Evolutionary conservation across 30 jellyfish, hydroid and myxozoan genomes (phyloP), one percentile per base, ranked within the genome.

Genomic region (Calvadosia cruxmelitensis): DNA sequence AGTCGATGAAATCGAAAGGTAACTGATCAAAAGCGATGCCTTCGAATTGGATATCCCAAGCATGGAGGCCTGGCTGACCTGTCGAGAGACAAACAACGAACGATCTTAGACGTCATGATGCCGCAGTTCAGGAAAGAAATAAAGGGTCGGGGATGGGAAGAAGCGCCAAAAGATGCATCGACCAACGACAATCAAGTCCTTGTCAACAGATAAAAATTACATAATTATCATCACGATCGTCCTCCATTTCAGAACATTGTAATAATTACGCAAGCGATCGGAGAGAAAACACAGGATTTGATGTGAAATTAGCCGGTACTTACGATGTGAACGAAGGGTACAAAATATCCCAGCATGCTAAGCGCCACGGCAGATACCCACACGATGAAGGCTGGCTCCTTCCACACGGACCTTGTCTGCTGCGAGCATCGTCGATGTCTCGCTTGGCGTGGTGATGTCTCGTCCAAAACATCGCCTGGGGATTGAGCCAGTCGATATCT

Each of bases 281-380:
- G n/a, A 61, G 3, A 65, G 16, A 65, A 30, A 30, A 1, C 34
- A 10, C 31, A 31, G 33, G 29, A 53, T 31, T 72, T 53, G 33
- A 34, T 72, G 68, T 73, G 52, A 50, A 35, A 53, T 26, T 72
- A 71, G 33, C 35, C 0, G 10, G 24, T 15, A 69, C 95, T 73
- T 73, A 84, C 95, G 83, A 84, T 33, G 52, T 84, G 95, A 5
- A 84, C 95, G 51, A 84, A 84, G 2, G 99, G 99, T 10, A 91
- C 99, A 74, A 91, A 91, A 68, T 91, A 91, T 12, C 99, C 99
- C 49, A 91, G 83, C 93, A 91, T 91, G 69, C 81, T 79, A 31
- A 86, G 74, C 24, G 99, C 78, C 35, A 91, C 31, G 1, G 92
- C 95, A 57, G 66, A 49, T 29, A 79, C 66, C 95, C 95, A 91